phyloP scores from a whole-genome alignment of 2,888 invertebrate genomes.

The Drosophila barbarae region DNA sequence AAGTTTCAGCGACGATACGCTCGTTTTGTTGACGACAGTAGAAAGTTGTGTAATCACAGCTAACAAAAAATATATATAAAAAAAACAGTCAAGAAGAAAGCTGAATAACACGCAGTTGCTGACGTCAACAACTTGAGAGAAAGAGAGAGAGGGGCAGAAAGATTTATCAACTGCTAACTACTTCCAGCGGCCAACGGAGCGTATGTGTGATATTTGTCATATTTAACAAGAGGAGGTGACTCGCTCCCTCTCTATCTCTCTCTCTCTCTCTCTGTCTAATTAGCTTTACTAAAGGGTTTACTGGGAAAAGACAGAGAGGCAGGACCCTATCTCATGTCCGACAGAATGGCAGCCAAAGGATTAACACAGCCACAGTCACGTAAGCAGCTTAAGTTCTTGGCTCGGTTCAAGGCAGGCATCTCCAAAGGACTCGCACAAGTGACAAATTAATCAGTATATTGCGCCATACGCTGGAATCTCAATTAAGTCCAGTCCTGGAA shows the following conservation, averaged over 20 bases:
- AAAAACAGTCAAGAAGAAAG: neutral
- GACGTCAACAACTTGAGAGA: conserved; percentile 27
- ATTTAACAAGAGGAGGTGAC: conserved; percentile 2
- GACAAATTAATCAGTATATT: conserved; percentile 32
- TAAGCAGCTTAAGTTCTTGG: conserved; percentile 33
- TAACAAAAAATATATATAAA: conserved; percentile 4
- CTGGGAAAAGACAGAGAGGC: neutral
- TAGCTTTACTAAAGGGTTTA: conserved; percentile 18
- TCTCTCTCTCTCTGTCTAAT: conserved; percentile 13
- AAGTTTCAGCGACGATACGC: conserved; percentile 22
- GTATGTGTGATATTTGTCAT: conserved; percentile 37
- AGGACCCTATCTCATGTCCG: conserved; percentile 19
- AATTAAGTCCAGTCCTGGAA: conserved; percentile 14
- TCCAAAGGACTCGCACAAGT: conserved; percentile 16
- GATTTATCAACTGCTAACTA: conserved; percentile 25
- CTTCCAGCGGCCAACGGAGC: conserved; percentile 18
- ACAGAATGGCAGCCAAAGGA: conserved; percentile 24
- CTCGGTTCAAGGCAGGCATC: neutral
- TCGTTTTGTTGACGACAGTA: conserved; percentile 27
- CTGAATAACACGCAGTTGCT: conserved; percentile 26
- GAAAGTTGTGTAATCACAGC: conserved; percentile 38
- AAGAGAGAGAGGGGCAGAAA: conserved; percentile 6
- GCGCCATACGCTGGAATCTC: conserved; percentile 15
- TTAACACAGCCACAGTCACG: conserved; percentile 26
- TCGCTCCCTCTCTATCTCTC: neutral